Base-by-base conservation (phyloP, 2,888 invertebrate genomes). In the Omphaloscelis lunosa region DNA sequence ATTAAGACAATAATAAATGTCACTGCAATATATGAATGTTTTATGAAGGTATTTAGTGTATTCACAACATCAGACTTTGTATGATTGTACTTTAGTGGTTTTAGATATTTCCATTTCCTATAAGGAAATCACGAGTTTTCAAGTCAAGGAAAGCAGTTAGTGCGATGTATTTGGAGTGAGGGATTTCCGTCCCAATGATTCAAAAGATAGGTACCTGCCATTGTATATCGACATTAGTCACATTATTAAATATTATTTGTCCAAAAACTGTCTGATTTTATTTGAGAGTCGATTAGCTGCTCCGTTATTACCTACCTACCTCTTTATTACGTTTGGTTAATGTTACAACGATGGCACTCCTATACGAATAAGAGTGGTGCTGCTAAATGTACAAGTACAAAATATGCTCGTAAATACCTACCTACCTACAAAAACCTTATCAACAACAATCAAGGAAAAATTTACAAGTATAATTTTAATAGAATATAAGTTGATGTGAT, bases 131-230 rank as follows among this genome's bases (percentile, higher is more conserved):
- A 9, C 45, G 56, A n/a, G 56, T 51, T 78, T 12, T 15, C 9
- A 27, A 61, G 45, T 45, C 23, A 20, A 65, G 51, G 58, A 45
- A 45, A 45, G 45, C n/a, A 9, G 7, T 51, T 51, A 51, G 53
- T 53, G 53, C 48, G 34, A 23, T 53, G 12, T 62, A 53, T 67
- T 65, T 62, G n/a, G 23, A 48, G 23, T 68, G 27, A 78, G 83
- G 41, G 62, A 79, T 77, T 34, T 83, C 51, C 75, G 0, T 34
- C 29, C 12, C 62, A n/a, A 41, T 56, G 41, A 75, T 65, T 51
- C n/a, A 58, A 75, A 34, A 23, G 2, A 73, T 63, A 53, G 5
- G 15, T 41, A 53, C 9, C 17, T 41, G 39, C n/a, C n/a, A n/a
- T n/a, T n/a, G 12, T 41, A 29, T 56, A 61, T 48, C 34, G 80